phyloP scores from a whole-genome alignment of 2,888 invertebrate genomes.

The Leptothorax acervorum region DNA sequence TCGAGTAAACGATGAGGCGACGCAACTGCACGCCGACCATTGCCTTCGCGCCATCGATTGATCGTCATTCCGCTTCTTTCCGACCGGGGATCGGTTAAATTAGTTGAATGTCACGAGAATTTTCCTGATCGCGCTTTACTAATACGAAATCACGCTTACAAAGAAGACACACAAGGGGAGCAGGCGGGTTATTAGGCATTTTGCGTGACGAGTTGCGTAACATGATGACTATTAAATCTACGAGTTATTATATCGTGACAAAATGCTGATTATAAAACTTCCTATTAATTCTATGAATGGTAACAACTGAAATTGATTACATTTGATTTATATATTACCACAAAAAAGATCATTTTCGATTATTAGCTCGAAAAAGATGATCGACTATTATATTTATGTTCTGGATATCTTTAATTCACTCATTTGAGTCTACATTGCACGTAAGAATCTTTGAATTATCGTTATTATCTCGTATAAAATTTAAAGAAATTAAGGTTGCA shows the following conservation, averaged over 20 bases:
- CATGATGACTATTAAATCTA: slow-evolving; percentile 7
- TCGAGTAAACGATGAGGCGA: slow-evolving; percentile 60
- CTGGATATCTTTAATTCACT: not conserved
- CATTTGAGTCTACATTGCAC: not conserved
- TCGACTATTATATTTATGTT: not conserved
- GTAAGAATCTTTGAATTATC: not conserved
- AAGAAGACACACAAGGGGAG: not conserved
- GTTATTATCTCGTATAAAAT: not conserved
- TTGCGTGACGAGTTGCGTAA: slow-evolving; percentile 31
- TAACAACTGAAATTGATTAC: slow-evolving; percentile 17
- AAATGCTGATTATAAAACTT: slow-evolving; percentile 30
- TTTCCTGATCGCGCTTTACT: slow-evolving; percentile 58
- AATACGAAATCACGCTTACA: slow-evolving; percentile 9
- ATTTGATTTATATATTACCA: not conserved
- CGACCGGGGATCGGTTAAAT: slow-evolving; percentile 41
- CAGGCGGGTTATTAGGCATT: slow-evolving; percentile 2
- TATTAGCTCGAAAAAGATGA: not conserved
- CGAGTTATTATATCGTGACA: slow-evolving; percentile 19
- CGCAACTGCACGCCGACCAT: slow-evolving; percentile 44
- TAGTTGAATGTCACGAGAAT: slow-evolving; percentile 72
- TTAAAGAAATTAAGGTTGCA: not conserved
- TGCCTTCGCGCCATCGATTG: slow-evolving; percentile 26
- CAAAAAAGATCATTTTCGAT: slow-evolving; percentile 15
- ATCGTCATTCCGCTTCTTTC: slow-evolving; percentile 62
- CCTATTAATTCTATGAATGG: not conserved